These are phyloP conservation scores for Yponomeuta evonymella DNA, from an alignment of 2,888 invertebrate genomes.

Conservation along the genomic window DNA sequence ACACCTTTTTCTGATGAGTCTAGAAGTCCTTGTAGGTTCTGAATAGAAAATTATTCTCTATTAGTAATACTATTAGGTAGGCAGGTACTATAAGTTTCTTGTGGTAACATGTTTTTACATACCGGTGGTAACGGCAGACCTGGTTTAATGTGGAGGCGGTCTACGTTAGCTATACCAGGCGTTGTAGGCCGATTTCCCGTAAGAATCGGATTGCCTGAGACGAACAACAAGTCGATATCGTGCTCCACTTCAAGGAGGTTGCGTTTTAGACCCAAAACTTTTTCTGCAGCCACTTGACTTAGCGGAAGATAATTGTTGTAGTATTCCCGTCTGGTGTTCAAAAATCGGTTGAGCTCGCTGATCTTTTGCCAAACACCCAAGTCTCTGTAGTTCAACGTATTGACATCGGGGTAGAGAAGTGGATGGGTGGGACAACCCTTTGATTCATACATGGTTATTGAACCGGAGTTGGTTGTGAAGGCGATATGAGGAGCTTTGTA, in stretches of 20 bases:
- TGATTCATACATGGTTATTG: conserved; percentile 62
- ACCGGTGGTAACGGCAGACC: conserved; percentile 49
- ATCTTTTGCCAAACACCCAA: conserved; percentile 58
- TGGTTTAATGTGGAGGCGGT: conserved; percentile 59
- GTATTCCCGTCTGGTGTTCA: conserved; percentile 52
- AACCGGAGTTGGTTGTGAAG: conserved; percentile 66
- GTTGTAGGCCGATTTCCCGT: conserved; percentile 57
- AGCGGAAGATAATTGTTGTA: conserved; percentile 52
- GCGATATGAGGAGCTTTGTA: conserved; percentile 73
- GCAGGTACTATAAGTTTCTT: too few species aligned
- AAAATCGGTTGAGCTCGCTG: conserved; percentile 46
- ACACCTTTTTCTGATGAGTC: conserved; percentile 62
- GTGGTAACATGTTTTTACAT: conserved; percentile 15
- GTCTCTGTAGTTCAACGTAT: conserved; percentile 55
- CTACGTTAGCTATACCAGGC: conserved; percentile 54
- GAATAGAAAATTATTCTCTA: conserved; percentile 23
- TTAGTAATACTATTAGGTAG: too few species aligned
- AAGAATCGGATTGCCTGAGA: conserved; percentile 54
- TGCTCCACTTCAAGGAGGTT: conserved; percentile 54
- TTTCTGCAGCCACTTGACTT: conserved; percentile 54
- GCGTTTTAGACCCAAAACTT: conserved; percentile 50
- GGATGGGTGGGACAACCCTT: conserved; percentile 74
- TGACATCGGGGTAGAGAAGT: conserved; percentile 65
- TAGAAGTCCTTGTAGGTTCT: conserved; percentile 50
- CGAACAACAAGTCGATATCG: conserved; percentile 60